phyloP scores from a whole-genome alignment of 2,113 vertebrate species.

The Pygoscelis adeliae region DNA sequence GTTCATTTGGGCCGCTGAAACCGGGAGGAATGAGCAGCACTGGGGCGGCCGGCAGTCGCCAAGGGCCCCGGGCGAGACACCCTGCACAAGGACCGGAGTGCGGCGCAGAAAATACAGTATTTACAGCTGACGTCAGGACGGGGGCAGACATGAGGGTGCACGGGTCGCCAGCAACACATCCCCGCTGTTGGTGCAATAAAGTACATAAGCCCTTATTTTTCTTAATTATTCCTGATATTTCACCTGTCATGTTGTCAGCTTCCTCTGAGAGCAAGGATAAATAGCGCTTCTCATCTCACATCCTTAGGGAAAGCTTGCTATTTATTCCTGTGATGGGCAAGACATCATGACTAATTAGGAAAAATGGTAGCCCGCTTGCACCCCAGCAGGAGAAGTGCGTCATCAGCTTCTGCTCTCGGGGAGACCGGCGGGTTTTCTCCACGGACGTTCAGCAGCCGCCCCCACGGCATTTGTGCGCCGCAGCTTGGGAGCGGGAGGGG shows the following conservation, averaged over 20 bases:
- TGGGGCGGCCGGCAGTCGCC: accelerated
- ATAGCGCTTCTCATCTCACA: constrained; percentile 74
- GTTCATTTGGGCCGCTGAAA: not conserved
- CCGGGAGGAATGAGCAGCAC: accelerated
- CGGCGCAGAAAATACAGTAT: not conserved
- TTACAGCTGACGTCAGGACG: not conserved
- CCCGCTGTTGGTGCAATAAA: constrained; percentile 38
- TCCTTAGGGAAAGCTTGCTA: constrained; percentile 78
- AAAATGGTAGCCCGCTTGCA: constrained; percentile 65
- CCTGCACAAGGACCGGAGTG: accelerated
- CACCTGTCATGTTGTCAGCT: constrained; percentile 76
- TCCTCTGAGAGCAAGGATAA: constrained; percentile 76
- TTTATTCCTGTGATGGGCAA: constrained; percentile 80
- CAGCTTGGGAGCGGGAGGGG: not conserved
- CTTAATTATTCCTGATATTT: constrained; percentile 81
- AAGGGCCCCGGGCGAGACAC: accelerated
- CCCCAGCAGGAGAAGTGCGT: constrained; percentile 4
- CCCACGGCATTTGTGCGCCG: not conserved
- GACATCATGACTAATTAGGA: constrained; percentile 79
- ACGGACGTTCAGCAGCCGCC: not conserved
- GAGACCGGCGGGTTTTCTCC: accelerated
- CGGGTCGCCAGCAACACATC: not conserved
- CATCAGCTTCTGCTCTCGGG: not conserved
- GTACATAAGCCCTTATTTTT: constrained; percentile 70
- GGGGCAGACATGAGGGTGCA: not conserved